Evolutionary conservation across 2,797 vertebrate genomes (phyloP), one percentile per base, ranked within the genome.

Genomic region (Dryobates pubescens): DNA sequence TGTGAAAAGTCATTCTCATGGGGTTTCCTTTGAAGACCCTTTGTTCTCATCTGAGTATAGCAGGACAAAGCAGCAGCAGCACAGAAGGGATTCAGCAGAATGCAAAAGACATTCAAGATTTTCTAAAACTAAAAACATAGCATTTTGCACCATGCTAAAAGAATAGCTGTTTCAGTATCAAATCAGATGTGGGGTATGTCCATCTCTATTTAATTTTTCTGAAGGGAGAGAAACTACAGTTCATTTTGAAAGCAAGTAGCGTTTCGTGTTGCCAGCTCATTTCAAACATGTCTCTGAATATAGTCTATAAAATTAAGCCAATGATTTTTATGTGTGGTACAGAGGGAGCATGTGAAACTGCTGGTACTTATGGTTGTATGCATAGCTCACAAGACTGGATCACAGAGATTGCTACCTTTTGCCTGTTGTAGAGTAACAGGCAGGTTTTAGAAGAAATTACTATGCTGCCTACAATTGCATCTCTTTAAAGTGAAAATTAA

Each of bases 31-130:
- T 75, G 79, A 77, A 77, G 70, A 38, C 47, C 17, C 23, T 90
- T 80, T 85, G 62, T 89, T 87, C 57, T 80, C 41, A 29, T 82
- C 51, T 74, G 59, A 65, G 73, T 26, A 30, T 56, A 90, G 82
- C 49, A 65, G 59, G 43, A 86, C 70, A 90, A 85, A 78, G 47
- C 79, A 93, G 56, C 78, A 95, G 30, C 29, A 73, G 32, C 51
- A 89, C 20, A 82, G 81, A 26, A 85, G 26, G 18, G 51, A 70
- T 92, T 87, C 41, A 72, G 34, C 63, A 80, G 72, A 88, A 62
- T 68, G 58, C 34, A 29, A 58, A 82, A 76, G 32, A 71, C 59
- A n/a, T 77, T 59, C 47, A 76, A 82, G 43, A 68, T 88, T 82
- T 93, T 88, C 57, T 71, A 12, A 73, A 45, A 22, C 61, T 64